Base-by-base conservation (phyloP, 92 coral and sea anemone species). In the Metridium senile region DNA sequence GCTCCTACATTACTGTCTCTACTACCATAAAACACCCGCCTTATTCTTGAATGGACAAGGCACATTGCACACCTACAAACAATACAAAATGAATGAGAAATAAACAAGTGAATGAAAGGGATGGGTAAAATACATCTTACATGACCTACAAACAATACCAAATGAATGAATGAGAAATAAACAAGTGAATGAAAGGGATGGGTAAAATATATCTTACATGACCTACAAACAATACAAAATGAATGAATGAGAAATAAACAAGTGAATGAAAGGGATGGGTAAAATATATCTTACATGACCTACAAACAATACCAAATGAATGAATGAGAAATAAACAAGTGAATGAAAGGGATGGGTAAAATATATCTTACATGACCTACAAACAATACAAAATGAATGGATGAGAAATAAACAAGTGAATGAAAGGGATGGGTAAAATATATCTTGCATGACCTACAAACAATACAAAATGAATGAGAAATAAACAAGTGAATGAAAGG, bases 51-150 rank as follows among this genome's bases (percentile, higher is more conserved):
- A 66, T 96, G 99, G 11, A 93, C 90, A 56, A 96, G 81, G 0
- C 98, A 95, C 99, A 96, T 96, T 33, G 99, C 85, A 88, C 99
- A 96, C 99, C 99, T 96, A 57, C 9, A 73, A 22, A 17, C 16
- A 22, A 59, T 31, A 25, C 25, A 76, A 58, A 0, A 17, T 8
- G 20, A 9, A 0, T 33, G 16, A 49, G 22, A 11, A 8, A 66
- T 23, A 28, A n/a, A 66, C 2, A 17, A 71, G 29, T 16, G 61
- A 10, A 8, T 30, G 11, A 62, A 66, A 61, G 46, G 7, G 13
- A n/a, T 1, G 32, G 17, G 28, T n/a, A n/a, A n/a, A n/a, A n/a
- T n/a, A n/a, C n/a, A n/a, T n/a, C n/a, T n/a, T n/a, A n/a, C n/a
- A n/a, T n/a, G n/a, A n/a, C n/a, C n/a, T n/a, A n/a, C n/a, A n/a